Evolutionary conservation across 2,888 invertebrate genomes (phyloP).

Genomic region (Spisula solida): DNA sequence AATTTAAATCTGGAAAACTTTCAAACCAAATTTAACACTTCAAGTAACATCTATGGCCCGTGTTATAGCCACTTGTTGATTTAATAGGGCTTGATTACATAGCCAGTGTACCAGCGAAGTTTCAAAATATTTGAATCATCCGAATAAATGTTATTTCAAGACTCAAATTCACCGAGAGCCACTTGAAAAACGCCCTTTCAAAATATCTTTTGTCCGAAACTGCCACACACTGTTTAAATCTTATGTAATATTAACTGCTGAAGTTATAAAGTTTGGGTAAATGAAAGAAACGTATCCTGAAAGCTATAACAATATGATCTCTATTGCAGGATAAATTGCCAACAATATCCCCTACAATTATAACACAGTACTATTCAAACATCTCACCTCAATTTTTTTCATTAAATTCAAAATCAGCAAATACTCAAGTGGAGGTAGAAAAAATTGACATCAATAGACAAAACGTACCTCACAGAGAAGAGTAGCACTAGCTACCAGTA

Average conservation of each 20-base stretch:
- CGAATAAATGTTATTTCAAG: conserved; percentile 55
- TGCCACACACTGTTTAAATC: conserved; percentile 44
- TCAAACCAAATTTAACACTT: conserved; percentile 61
- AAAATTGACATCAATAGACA: neutral
- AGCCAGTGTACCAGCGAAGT: conserved; percentile 28
- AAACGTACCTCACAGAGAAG: neutral
- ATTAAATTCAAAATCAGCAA: neutral
- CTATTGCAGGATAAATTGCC: neutral
- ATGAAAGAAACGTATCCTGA: neutral
- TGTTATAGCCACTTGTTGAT: conserved; percentile 54
- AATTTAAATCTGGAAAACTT: conserved; percentile 54
- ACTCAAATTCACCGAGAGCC: conserved; percentile 34
- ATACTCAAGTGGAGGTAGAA: neutral
- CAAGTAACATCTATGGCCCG: conserved; percentile 50
- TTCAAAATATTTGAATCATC: conserved; percentile 48
- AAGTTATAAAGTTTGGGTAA: conserved; percentile 1
- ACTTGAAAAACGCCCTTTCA: conserved; percentile 43
- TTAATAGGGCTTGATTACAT: conserved; percentile 52
- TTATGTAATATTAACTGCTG: conserved; percentile 33
- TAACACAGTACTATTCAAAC: neutral
- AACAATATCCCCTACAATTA: neutral
- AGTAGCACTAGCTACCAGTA: no score
- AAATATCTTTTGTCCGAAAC: conserved; percentile 16
- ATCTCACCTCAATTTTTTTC: no score
- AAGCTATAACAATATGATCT: conserved; percentile 4